Evolutionary conservation across 1,140 invertebrate genomes (phyloP).

Genomic region (Asobara japonica): DNA sequence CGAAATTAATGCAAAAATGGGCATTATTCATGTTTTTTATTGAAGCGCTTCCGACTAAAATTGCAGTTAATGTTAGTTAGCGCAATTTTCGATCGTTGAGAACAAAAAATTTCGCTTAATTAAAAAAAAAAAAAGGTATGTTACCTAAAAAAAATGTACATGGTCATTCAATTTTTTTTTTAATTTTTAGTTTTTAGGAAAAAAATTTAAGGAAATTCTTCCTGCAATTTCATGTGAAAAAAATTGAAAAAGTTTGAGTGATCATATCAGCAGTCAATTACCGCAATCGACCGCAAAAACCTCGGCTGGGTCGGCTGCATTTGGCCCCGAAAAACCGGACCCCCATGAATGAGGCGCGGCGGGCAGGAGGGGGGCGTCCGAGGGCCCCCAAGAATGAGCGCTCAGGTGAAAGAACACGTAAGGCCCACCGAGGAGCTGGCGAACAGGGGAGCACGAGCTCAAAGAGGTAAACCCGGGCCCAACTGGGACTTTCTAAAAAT

Average conservation of each 20-base stretch:
- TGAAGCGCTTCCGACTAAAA: too few relatives aligned
- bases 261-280: not conserved
- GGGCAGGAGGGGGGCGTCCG: slow-evolving; percentile 3
- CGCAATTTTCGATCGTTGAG: too few relatives aligned
- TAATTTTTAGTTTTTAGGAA: not conserved
- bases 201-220: too few relatives aligned
- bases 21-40: too few relatives aligned
- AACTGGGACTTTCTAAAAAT: not conserved
- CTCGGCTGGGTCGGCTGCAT: not conserved
- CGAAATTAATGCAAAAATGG: too few relatives aligned
- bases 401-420: slow-evolving; percentile 31
- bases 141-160: too few relatives aligned
- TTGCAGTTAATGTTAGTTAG: too few relatives aligned
- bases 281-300: not conserved
- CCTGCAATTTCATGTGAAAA: not conserved
- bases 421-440: slow-evolving; percentile 50
- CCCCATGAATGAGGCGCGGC: slow-evolving; percentile 6
- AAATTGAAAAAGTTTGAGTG: not conserved
- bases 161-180: too few relatives aligned
- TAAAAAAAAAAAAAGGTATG: too few relatives aligned
- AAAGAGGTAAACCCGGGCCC: slow-evolving; percentile 33
- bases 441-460: slow-evolving; percentile 47
- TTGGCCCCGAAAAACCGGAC: not conserved
- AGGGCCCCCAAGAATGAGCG: slow-evolving; percentile 6
- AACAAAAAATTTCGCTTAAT: too few relatives aligned